Conservation (phyloP, 2,888 invertebrate genomes). For the Raillietiella orientalis region DNA sequence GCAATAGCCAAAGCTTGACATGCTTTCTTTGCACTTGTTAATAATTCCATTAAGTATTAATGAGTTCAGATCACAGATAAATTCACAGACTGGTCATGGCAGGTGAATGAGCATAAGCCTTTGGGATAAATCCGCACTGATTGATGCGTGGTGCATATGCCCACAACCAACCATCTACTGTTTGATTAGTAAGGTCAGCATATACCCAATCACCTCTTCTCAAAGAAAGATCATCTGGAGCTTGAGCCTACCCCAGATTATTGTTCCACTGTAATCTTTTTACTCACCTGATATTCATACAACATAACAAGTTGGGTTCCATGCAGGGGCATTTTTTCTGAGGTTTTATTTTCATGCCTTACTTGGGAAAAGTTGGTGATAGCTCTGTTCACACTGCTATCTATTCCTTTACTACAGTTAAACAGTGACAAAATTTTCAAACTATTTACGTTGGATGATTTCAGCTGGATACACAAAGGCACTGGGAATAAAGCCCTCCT, state of each 20-base stretch:
- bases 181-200: constrained; percentile 70
- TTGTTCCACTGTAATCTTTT: not conserved
- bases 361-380: too few relatives aligned
- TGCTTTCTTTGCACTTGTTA: not conserved
- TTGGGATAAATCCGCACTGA: constrained; percentile 80
- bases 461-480: constrained; percentile 73
- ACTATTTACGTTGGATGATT: constrained; percentile 24
- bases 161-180: constrained; percentile 81
- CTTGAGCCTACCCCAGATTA: constrained; percentile 29
- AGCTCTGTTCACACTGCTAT: not conserved
- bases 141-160: constrained; percentile 44
- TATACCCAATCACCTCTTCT: constrained; percentile 80
- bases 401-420: not conserved
- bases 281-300: constrained; percentile 54
- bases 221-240: constrained; percentile 66
- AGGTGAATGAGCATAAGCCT: constrained; percentile 67
- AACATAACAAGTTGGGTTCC: constrained; percentile 76
- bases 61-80: not conserved
- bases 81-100: constrained; percentile 49
- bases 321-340: constrained; percentile 37
- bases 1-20: too few relatives aligned
- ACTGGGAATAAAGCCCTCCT: constrained; percentile 81
- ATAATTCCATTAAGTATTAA: not conserved
- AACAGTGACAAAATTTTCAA: not conserved
- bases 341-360: too few relatives aligned